Evolutionary conservation across 2,888 invertebrate genomes (phyloP).

Genomic region (Melipona beecheii): DNA sequence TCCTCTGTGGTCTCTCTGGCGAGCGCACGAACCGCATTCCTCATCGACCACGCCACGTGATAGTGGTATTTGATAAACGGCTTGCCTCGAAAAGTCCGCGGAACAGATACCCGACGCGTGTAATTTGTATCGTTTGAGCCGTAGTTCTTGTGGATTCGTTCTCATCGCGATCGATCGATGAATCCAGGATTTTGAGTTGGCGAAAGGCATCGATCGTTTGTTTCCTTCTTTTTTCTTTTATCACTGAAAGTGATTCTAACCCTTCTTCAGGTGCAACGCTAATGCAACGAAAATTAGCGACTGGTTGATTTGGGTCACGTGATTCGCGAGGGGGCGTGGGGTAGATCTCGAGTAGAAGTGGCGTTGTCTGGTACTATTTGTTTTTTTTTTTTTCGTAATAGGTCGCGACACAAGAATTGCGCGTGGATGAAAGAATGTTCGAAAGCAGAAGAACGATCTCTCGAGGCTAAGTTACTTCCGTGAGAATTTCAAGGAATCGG

Average conservation of each 20-base stretch:
- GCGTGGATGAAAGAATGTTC: constrained; percentile 18
- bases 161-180: not conserved
- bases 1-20: constrained; percentile 49
- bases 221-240: not conserved
- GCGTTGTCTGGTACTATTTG: too few species aligned
- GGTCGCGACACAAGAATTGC: constrained; percentile 38
- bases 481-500: not conserved
- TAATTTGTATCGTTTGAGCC: constrained; percentile 7
- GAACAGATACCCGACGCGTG: not conserved
- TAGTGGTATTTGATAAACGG: constrained; percentile 38
- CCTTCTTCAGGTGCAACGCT: too few species aligned
- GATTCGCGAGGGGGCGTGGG: too few species aligned
- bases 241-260: too few species aligned
- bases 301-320: too few species aligned
- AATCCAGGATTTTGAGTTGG: constrained; percentile 46
- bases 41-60: constrained; percentile 70
- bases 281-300: too few species aligned
- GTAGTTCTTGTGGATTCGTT: not conserved
- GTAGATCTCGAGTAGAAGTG: too few species aligned
- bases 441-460: constrained; percentile 24
- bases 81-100: constrained; percentile 30
- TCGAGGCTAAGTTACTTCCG: not conserved
- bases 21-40: constrained; percentile 73
- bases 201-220: constrained; percentile 66
- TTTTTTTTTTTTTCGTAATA: constrained; percentile 28